Conservation (phyloP, 1,140 invertebrate species). For the Scylla paramamosain region DNA sequence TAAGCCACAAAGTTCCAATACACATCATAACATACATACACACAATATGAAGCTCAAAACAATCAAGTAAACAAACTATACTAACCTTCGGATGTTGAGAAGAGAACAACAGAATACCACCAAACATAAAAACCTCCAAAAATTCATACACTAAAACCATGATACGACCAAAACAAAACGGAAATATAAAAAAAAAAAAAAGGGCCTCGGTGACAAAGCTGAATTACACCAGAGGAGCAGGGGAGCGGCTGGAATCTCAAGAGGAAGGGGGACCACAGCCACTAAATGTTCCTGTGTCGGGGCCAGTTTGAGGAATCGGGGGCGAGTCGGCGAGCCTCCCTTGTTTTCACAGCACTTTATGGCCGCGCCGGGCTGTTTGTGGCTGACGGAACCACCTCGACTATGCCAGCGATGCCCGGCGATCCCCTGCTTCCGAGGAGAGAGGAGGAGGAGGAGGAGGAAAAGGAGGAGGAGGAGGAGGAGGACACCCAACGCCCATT, state of each 20-base stretch:
- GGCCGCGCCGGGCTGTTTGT: background rate
- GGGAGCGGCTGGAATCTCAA: background rate
- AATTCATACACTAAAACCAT: background rate
- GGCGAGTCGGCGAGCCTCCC: background rate
- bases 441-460: background rate
- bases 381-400: conserved; percentile 3
- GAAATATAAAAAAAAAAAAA: background rate
- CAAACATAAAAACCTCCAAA: background rate
- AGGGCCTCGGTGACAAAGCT: background rate
- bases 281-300: background rate
- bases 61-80: too few species aligned
- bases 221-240: background rate
- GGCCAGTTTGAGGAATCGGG: background rate
- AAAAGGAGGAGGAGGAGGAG: too few species aligned
- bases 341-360: conserved; percentile 34
- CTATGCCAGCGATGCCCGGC: background rate
- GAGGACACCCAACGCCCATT: too few species aligned
- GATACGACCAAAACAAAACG: background rate
- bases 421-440: background rate
- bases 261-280: background rate
- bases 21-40: too few species aligned
- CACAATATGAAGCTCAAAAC: too few species aligned
- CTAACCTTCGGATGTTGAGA: too few species aligned
- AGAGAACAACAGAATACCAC: too few species aligned
- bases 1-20: too few species aligned